Percentiles rank a stretch among this genome's conserved stretches.
Evolutionary conservation across 2,888 invertebrate species (phyloP).

Genomic region (Acleris holmiana): DNA sequence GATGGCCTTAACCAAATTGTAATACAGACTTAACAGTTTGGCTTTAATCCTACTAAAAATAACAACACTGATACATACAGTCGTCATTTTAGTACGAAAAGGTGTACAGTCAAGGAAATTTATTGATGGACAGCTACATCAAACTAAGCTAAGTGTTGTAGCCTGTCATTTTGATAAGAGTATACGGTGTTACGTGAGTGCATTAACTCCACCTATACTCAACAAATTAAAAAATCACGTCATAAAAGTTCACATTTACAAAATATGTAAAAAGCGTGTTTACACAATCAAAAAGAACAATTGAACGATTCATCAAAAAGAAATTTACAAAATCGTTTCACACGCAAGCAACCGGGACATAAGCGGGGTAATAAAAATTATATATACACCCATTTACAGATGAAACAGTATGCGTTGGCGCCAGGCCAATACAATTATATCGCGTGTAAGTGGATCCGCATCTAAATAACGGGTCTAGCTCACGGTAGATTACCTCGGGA

Average conservation of each 20-base stretch:
- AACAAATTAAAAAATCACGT: no score
- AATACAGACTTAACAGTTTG: no score
- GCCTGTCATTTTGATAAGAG: no score
- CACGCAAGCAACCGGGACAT: conserved; percentile 34
- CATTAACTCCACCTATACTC: no score
- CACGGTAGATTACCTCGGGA: conserved; percentile 42
- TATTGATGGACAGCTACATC: no score
- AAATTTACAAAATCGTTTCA: conserved; percentile 37
- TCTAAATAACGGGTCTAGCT: conserved; percentile 34
- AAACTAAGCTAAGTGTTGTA: no score
- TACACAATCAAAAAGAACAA: conserved; percentile 19
- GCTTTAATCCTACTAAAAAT: no score
- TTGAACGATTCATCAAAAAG: conserved; percentile 22
- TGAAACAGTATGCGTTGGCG: conserved; percentile 62
- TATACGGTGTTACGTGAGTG: no score
- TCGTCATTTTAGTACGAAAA: no score
- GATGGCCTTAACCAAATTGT: no score
- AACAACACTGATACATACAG: no score
- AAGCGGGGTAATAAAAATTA: conserved; percentile 63
- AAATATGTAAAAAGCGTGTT: background rate
- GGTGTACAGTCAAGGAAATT: no score
- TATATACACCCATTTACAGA: conserved; percentile 71
- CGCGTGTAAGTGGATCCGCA: conserved; percentile 49
- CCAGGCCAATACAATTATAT: conserved; percentile 66
- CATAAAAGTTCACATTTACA: background rate